Conservation (phyloP, 1,140 invertebrate genomes). For the Dryas iulia region DNA sequence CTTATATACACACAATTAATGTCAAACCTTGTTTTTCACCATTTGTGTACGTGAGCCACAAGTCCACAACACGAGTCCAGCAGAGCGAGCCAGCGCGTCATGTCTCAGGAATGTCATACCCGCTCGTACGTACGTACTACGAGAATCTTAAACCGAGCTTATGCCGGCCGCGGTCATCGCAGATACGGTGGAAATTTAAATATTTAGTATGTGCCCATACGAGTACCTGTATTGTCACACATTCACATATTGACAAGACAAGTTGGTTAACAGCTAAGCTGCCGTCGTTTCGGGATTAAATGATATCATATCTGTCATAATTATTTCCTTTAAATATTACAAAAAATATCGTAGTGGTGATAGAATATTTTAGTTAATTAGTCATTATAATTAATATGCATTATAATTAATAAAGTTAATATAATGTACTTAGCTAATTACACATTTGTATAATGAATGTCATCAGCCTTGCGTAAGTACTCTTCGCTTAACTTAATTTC, state of each 20-base stretch:
- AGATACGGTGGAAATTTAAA: neutral
- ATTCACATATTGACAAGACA: no score
- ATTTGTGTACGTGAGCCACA: neutral
- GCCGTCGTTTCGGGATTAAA: neutral
- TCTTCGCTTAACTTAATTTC: no score
- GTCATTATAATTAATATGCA: neutral
- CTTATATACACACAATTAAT: no score
- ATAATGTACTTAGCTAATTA: neutral
- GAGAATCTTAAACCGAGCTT: neutral
- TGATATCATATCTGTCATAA: neutral
- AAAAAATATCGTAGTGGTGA: neutral
- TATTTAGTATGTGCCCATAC: neutral
- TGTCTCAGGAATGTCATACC: conserved; percentile 15
- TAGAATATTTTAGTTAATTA: neutral
- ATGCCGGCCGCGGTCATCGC: neutral
- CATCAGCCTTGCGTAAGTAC: no score
- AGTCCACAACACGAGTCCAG: neutral
- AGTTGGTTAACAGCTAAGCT: neutral
- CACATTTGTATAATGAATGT: neutral
- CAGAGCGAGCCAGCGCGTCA: conserved; percentile 4
- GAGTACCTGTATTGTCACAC: neutral
- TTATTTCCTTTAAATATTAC: neutral
- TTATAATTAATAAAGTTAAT: neutral
- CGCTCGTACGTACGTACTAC: neutral
- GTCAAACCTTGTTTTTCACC: no score